Evolutionary conservation across 2,888 invertebrate genomes (phyloP).

Genomic region (Ichneumon xanthorius): DNA sequence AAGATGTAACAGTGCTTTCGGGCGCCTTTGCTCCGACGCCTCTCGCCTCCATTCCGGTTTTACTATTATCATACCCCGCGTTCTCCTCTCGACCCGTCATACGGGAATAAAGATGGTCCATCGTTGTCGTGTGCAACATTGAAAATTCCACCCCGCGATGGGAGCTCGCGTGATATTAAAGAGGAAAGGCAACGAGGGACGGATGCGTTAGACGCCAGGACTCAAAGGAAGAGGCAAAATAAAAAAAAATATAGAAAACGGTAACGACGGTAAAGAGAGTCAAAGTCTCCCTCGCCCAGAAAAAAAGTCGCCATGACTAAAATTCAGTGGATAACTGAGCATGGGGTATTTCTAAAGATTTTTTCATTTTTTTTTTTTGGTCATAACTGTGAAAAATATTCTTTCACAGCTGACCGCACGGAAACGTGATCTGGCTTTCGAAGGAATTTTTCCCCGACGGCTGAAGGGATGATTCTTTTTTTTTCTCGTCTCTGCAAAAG

Average conservation of each 20-base stretch:
- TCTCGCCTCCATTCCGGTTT: not conserved
- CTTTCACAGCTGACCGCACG: constrained; percentile 29
- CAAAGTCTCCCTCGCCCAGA: not conserved
- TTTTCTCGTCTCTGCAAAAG: constrained; percentile 31
- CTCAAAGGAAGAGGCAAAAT: not conserved
- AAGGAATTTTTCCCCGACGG: constrained; percentile 22
- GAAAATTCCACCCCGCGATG: constrained; percentile 30
- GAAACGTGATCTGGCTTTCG: constrained; percentile 28
- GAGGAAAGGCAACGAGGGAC: not conserved
- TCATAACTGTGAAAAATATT: constrained; percentile 2
- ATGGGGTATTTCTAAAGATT: not conserved
- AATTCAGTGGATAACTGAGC: not conserved
- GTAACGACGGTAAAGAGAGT: not conserved
- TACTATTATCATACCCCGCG: not conserved
- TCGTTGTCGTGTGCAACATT: constrained; percentile 32
- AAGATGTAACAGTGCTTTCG: not conserved
- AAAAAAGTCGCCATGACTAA: not conserved
- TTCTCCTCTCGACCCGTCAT: not conserved
- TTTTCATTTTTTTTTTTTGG: not conserved
- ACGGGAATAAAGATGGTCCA: not conserved
- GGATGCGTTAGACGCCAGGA: not conserved
- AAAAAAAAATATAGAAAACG: constrained; percentile 2
- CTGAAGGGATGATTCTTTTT: constrained; percentile 16
- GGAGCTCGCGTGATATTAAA: constrained; percentile 9
- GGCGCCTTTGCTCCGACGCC: not conserved